Evolutionary conservation across 2,113 vertebrate species (phyloP).

Genomic region (Thamnophis sirtalis): DNA sequence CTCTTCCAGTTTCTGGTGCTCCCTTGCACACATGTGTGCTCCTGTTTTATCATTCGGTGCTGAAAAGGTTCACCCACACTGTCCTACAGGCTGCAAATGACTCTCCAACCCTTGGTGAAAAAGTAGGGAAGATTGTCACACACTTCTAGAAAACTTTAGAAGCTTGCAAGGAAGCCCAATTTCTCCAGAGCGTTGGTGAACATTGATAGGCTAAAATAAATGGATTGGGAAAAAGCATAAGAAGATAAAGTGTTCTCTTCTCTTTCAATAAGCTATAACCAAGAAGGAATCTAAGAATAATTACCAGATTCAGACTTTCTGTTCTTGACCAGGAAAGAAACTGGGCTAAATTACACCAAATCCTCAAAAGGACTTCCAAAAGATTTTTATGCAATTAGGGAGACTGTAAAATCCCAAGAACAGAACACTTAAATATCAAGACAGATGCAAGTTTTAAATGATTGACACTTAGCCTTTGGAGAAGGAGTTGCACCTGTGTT

Average conservation of each 20-base stretch:
- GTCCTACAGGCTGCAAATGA: neutral
- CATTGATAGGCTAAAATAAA: neutral
- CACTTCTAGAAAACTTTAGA: neutral
- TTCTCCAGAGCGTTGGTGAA: neutral
- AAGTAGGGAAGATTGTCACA: neutral
- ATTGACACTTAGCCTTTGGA: neutral
- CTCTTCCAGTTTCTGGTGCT: too few relatives aligned
- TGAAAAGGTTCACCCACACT: too few relatives aligned
- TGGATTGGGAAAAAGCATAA: neutral
- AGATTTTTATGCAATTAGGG: neutral
- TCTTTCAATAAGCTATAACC: neutral
- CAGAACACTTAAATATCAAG: neutral
- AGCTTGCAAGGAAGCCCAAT: neutral
- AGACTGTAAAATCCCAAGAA: neutral
- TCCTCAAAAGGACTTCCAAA: neutral
- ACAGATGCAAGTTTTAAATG: neutral
- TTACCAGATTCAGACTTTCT: neutral
- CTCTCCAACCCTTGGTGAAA: neutral
- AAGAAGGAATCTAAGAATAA: neutral
- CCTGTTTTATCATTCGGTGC: too few relatives aligned
- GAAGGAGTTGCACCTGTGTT: neutral
- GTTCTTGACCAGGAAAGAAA: neutral
- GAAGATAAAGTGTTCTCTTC: neutral
- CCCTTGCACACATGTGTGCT: too few relatives aligned
- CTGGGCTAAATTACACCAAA: neutral